A percentile compares a stretch with the other conserved stretches of the same genome.
Evolutionary conservation across 2,113 vertebrate genomes (phyloP).

Genomic region (Ptyas mucosa): DNA sequence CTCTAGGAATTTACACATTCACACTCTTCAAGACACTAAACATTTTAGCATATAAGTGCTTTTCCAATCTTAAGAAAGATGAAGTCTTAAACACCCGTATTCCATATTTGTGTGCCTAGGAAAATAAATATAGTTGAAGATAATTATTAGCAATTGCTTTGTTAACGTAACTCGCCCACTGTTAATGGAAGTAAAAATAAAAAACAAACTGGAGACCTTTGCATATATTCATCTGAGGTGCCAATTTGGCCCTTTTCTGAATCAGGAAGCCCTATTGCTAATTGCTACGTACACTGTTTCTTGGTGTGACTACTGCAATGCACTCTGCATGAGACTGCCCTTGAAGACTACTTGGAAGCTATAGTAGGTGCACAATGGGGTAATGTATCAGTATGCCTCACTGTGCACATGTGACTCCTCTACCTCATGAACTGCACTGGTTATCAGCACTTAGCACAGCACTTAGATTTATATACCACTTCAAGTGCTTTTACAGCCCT

Average conservation of each 20-base stretch:
- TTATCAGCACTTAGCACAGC: neutral
- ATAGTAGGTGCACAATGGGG: neutral
- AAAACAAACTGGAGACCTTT: neutral
- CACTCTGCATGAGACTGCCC: neutral
- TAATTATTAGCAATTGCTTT: neutral
- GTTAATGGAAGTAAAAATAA: neutral
- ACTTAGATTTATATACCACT: too few species aligned
- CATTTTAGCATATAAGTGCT: neutral
- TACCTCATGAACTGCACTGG: neutral
- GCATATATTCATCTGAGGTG: neutral
- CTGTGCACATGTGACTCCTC: neutral
- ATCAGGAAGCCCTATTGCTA: neutral
- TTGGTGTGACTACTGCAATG: neutral
- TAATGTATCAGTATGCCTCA: neutral
- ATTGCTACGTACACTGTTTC: neutral
- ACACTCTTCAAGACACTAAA: neutral
- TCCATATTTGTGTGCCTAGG: neutral
- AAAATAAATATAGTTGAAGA: neutral
- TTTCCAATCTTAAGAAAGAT: neutral
- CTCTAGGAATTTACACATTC: accelerated
- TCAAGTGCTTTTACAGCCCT: too few species aligned
- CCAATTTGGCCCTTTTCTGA: neutral
- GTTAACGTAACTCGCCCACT: neutral
- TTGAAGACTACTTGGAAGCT: neutral
- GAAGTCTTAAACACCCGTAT: neutral